Evolutionary conservation across 2,888 invertebrate species (phyloP).

Genomic region (Prostheceraeus crozeri): DNA sequence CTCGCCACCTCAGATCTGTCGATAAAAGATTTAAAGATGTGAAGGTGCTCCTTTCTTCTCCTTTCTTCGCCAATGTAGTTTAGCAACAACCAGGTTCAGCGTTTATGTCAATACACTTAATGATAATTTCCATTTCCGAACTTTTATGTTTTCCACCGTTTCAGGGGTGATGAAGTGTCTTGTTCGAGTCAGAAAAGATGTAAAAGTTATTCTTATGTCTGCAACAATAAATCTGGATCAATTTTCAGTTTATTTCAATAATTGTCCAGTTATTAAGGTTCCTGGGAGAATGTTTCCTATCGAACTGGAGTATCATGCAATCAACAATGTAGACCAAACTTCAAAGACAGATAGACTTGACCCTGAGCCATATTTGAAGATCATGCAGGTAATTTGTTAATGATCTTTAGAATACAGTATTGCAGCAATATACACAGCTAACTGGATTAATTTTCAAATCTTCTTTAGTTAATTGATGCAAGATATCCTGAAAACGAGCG

Average conservation of each 20-base stretch:
- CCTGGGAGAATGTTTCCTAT: conserved; percentile 90
- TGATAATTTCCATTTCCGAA: too few relatives aligned
- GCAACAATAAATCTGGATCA: conserved; percentile 93
- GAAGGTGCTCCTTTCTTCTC: too few relatives aligned
- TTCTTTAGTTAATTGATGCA: too few relatives aligned
- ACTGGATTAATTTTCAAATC: conserved; percentile 40
- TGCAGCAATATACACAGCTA: conserved; percentile 52
- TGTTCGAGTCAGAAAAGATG: conserved; percentile 66
- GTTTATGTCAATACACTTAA: too few relatives aligned
- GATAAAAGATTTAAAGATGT: too few relatives aligned
- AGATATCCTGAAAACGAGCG: conserved; percentile 70
- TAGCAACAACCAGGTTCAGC: too few relatives aligned
- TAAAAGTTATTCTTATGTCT: conserved; percentile 86
- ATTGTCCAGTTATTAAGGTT: conserved; percentile 76
- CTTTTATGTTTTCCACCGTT: too few relatives aligned
- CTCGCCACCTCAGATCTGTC: too few relatives aligned
- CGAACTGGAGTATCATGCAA: conserved; percentile 67
- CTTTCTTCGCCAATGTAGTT: too few relatives aligned
- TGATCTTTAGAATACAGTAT: too few relatives aligned
- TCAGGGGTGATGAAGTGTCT: conserved; percentile 90
- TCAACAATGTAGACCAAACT: conserved; percentile 59
- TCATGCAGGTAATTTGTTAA: conserved; percentile 74
- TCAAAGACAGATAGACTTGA: conserved; percentile 71
- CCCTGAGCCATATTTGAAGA: conserved; percentile 81
- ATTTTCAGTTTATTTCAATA: conserved; percentile 82